Conservation (phyloP, 2,888 invertebrate species). For the Lamproptera curius region DNA sequence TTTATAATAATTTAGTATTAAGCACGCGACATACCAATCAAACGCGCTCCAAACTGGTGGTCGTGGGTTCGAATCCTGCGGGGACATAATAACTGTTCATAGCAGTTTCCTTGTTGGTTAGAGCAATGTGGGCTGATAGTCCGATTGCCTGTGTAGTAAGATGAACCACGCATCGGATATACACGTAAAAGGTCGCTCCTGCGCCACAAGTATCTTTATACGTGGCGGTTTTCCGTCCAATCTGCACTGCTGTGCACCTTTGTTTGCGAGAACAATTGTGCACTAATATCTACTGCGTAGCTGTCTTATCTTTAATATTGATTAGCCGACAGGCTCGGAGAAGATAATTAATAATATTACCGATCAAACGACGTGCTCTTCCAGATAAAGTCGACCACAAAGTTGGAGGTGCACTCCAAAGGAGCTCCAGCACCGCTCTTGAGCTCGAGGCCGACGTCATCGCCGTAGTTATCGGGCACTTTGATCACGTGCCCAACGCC, state of each 20-base stretch:
- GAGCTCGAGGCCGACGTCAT: constrained; percentile 98
- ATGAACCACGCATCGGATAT: background rate
- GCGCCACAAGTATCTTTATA: background rate
- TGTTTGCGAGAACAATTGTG: background rate
- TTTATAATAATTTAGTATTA: no score
- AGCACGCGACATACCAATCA: no score
- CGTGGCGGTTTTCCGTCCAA: background rate
- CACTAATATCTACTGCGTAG: no score
- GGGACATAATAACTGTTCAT: no score
- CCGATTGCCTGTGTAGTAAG: background rate
- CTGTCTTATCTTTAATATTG: no score
- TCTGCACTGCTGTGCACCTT: background rate
- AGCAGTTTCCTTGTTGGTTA: no score
- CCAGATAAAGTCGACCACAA: constrained; percentile 99
- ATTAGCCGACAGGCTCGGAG: no score
- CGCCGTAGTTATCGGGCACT: constrained; percentile 96
- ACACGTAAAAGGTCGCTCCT: background rate
- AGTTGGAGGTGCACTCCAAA: constrained; percentile 95
- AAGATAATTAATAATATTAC: no score
- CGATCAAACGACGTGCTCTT: constrained; percentile 98
- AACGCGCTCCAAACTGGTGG: no score
- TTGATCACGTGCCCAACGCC: constrained; percentile 98
- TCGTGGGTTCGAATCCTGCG: no score
- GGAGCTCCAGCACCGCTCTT: constrained; percentile 96
- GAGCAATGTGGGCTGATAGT: no score